Conservation (phyloP, 2,888 invertebrate genomes). For the Ectemnius continuus region DNA sequence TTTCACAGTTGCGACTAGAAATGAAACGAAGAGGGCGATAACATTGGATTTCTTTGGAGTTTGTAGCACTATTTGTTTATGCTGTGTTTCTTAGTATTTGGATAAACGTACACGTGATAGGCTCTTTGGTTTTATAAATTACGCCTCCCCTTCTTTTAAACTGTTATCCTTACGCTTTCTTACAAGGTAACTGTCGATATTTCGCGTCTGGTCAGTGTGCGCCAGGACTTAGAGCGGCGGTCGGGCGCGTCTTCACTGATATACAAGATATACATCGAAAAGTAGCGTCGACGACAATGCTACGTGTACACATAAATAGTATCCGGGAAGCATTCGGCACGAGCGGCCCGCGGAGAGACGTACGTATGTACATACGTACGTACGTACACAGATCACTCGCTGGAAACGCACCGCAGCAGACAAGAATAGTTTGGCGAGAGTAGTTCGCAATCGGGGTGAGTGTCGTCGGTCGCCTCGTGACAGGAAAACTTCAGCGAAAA, state of each 20-base stretch:
- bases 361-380: no score
- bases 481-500: constrained; percentile 45
- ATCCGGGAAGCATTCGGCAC: constrained; percentile 16
- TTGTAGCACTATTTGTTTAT: no score
- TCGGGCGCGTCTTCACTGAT: constrained; percentile 70
- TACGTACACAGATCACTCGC: constrained; percentile 22
- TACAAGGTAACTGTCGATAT: no score
- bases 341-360: not conserved
- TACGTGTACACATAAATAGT: constrained; percentile 57
- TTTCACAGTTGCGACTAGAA: no score
- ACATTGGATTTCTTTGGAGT: no score
- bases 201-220: no score
- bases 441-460: constrained; percentile 10
- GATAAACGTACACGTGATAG: no score
- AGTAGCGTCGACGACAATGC: constrained; percentile 64
- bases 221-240: constrained; percentile 56
- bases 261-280: constrained; percentile 72
- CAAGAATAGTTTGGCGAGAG: constrained; percentile 17
- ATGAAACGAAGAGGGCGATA: no score
- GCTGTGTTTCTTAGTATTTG: no score
- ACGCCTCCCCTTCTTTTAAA: no score
- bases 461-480: constrained; percentile 13
- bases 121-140: no score
- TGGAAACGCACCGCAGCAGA: constrained; percentile 27
- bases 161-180: no score